A percentile compares a stretch with the other conserved stretches of the same genome.
Conservation (phyloP, 2,888 invertebrate genomes). For the Cheilosia vulpina region DNA sequence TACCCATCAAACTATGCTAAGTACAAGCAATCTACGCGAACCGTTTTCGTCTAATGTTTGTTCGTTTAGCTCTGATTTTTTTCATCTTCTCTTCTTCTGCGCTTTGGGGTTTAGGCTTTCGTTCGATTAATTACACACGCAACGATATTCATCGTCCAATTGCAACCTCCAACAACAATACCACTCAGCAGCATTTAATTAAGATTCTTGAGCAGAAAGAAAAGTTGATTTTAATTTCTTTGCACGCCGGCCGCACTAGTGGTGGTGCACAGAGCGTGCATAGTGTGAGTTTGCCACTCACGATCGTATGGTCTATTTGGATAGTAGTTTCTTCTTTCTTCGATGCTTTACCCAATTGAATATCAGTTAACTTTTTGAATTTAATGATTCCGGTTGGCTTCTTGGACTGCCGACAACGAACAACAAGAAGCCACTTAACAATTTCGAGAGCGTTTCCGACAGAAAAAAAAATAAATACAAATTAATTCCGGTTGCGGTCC, state of each 20-base stretch:
- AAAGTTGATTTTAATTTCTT: constrained; percentile 73
- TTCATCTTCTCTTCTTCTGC: constrained; percentile 20
- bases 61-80: constrained; percentile 74
- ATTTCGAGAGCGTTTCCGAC: constrained; percentile 39
- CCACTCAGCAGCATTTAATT: constrained; percentile 53
- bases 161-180: constrained; percentile 19
- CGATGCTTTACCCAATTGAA: constrained; percentile 63
- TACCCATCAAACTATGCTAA: constrained; percentile 61
- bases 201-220: constrained; percentile 70
- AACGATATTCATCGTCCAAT: constrained; percentile 49
- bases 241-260: constrained; percentile 35
- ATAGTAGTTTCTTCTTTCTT: constrained; percentile 48
- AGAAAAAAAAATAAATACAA: constrained; percentile 32
- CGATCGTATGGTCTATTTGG: constrained; percentile 60
- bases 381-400: constrained; percentile 73
- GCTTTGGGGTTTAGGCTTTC: constrained; percentile 51
- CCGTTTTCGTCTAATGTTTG: constrained; percentile 67
- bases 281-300: constrained; percentile 21
- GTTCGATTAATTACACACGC: constrained; percentile 69
- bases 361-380: constrained; percentile 74
- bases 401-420: constrained; percentile 31
- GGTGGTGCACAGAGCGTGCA: too few relatives aligned
- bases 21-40: constrained; percentile 53
- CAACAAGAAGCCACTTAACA: constrained; percentile 24
- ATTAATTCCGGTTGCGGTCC: constrained; percentile 55